These are phyloP conservation scores for Xenentodon cancila DNA, from an alignment of 2,797 vertebrate genomes.

Conservation along the genomic window DNA sequence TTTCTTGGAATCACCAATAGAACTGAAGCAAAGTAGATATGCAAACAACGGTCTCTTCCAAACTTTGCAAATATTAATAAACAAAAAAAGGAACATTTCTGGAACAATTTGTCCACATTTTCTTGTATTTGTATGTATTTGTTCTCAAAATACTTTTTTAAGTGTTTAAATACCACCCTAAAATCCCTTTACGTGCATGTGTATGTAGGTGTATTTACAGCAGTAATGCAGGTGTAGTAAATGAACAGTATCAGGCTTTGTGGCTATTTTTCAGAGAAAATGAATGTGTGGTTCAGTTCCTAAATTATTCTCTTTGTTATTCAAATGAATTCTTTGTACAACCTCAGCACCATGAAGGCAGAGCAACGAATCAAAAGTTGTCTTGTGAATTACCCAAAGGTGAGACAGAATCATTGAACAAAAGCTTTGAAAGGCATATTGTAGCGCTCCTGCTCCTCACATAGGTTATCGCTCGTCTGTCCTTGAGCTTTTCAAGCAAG, in stretches of 20 bases:
- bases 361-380: constrained; percentile 67
- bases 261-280: constrained; percentile 61
- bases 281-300: constrained; percentile 55
- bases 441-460: constrained; percentile 48
- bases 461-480: constrained; percentile 73
- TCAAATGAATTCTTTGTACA: constrained; percentile 71
- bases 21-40: constrained; percentile 23
- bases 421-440: constrained; percentile 70
- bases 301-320: constrained; percentile 75
- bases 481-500: constrained; percentile 64
- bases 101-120: constrained; percentile 29
- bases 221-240: constrained; percentile 26
- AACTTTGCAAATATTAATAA: constrained; percentile 9
- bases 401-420: constrained; percentile 66
- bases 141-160: neutral
- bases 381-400: constrained; percentile 68
- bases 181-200: too few species aligned
- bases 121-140: neutral
- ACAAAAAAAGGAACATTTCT: constrained; percentile 24
- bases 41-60: constrained; percentile 26
- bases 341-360: constrained; percentile 58
- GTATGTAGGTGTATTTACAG: constrained; percentile 28
- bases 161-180: neutral
- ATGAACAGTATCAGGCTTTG: constrained; percentile 42
- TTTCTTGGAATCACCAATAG: constrained; percentile 48